phyloP scores from a whole-genome alignment of 2,113 vertebrate species.

The Felis catus region DNA sequence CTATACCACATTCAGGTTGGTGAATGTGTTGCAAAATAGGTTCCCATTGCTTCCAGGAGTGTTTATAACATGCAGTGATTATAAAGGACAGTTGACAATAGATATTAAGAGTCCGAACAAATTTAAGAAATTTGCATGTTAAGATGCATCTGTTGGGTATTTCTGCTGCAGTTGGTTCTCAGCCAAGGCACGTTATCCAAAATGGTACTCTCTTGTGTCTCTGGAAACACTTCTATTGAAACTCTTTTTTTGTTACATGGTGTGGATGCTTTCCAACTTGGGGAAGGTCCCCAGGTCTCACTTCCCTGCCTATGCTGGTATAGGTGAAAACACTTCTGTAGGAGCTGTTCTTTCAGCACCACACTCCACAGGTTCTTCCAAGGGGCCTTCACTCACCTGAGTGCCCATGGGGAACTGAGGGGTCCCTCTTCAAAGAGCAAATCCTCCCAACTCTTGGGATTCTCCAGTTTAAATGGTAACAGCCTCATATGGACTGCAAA shows the following conservation, averaged over 20 bases:
- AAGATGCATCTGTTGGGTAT: not conserved
- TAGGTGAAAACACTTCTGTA: not conserved
- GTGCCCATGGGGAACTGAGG: not conserved
- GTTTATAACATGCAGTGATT: not conserved
- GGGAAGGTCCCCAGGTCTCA: not conserved
- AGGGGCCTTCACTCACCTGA: conserved; percentile 13
- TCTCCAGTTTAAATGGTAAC: not conserved
- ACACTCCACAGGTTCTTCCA: not conserved
- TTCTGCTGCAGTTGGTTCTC: not conserved
- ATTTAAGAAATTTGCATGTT: not conserved
- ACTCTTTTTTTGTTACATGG: not conserved
- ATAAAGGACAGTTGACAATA: not conserved
- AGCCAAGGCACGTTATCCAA: not conserved
- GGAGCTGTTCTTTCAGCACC: conserved; percentile 74
- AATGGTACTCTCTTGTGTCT: not conserved
- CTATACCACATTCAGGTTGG: not conserved
- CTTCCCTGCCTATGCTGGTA: not conserved
- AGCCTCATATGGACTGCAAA: not conserved
- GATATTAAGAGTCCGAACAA: not conserved
- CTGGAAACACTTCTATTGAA: not conserved
- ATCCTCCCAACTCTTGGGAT: not conserved
- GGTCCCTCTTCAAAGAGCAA: not conserved
- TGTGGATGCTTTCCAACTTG: not conserved
- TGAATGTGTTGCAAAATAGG: not conserved
- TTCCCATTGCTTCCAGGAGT: not conserved